Base-by-base conservation (phyloP, 2,113 vertebrate genomes). In the Equus quagga region DNA sequence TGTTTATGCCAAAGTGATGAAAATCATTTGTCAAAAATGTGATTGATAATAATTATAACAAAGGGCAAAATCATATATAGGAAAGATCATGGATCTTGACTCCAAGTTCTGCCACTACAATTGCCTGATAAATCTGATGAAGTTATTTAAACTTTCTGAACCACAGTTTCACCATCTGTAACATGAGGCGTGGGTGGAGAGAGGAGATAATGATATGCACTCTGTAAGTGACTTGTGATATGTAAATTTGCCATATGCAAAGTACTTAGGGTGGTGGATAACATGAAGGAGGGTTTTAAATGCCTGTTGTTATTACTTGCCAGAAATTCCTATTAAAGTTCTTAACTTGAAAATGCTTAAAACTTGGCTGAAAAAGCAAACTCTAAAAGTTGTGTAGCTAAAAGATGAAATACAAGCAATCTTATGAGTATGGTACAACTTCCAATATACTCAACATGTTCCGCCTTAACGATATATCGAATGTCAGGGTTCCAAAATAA, bases 401-500 rank as follows among this genome's bases (percentile, higher is more conserved):
- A 94, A 83, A 87, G 41, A 87, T 86, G 58, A 95, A 94, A 95
- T 24, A 26, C 1, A 86, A 92, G 49, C 5, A 76, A 46, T 86
- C 91, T 79, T 81, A 11, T 28, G 31, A 72, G 6, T 79, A 67
- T 44, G 89, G 58, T 44, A 64, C 17, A 79, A 58, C 11, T 64
- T 19, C 14, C 18, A 56, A 18, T 33, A 70, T 23, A 73, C 51
- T 89, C 33, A 83, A 73, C n/a, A 23, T 72, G 36, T 89, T 98
- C 76, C 93, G 18, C 28, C 75, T 94, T 87, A 95, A n/a, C 4
- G 51, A 83, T 81, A 31, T 60, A 96, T 72, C 54, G 88, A 95
- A 75, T 91, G 87, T 85, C 69, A 96, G 87, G n/a, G 31, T 58
- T 96, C 26, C 79, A 51, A 96, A 97, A 87, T 91, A 67, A 94